Conservation (phyloP, 2,113 vertebrate species). For the Lipophrys pholis region DNA sequence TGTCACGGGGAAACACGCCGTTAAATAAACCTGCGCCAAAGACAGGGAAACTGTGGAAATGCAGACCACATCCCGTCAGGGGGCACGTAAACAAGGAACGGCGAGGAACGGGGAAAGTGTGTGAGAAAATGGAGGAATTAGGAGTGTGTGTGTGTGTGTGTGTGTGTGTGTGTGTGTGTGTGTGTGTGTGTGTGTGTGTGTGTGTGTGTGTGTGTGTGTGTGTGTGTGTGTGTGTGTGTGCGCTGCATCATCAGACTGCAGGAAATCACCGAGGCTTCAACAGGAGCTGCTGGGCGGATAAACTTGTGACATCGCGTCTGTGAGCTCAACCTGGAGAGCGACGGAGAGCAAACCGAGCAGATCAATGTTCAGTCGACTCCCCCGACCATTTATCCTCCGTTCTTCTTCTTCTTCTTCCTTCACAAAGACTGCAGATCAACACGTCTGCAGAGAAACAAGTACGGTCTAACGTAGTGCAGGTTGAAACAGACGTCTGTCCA, state of each 20-base stretch:
- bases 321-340: neutral
- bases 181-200: too few species aligned
- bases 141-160: too few species aligned
- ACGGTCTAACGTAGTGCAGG: too few species aligned
- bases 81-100: conserved; percentile 62
- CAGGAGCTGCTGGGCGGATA: conserved; percentile 10
- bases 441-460: conserved; percentile 3
- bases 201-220: too few species aligned
- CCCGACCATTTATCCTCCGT: neutral
- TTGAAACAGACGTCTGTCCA: too few species aligned
- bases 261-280: neutral
- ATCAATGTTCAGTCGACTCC: neutral
- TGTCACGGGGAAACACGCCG: conserved; percentile 11
- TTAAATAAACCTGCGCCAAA: conserved; percentile 6
- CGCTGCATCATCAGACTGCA: conserved; percentile 7
- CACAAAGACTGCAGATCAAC: conserved; percentile 5
- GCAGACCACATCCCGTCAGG: conserved; percentile 42
- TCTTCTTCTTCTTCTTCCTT: neutral
- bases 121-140: too few species aligned
- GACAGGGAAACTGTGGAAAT: conserved; percentile 24
- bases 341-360: neutral
- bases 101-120: too few species aligned
- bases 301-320: neutral
- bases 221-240: conserved; percentile 9
- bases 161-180: too few species aligned